Evolutionary conservation across 1,140 invertebrate genomes (phyloP).

Genomic region (Belonocnema kinseyi): DNA sequence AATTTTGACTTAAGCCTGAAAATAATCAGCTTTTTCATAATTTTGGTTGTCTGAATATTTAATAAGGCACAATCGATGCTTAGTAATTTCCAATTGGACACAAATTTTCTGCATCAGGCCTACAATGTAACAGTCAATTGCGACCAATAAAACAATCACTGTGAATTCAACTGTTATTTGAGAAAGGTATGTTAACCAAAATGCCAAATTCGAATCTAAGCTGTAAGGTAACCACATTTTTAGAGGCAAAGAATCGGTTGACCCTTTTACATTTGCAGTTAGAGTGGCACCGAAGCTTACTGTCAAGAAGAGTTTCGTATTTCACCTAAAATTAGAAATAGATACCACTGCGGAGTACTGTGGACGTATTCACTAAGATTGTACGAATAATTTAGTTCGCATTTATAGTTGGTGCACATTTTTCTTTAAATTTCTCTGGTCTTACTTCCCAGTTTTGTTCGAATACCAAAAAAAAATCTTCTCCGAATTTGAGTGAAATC

Average conservation of each 20-base stretch:
- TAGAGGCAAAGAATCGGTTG: background rate
- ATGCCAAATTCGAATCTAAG: background rate
- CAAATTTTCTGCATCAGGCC: conserved; percentile 9
- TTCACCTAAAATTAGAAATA: too few relatives aligned
- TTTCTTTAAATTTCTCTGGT: too few relatives aligned
- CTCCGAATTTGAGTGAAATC: too few relatives aligned
- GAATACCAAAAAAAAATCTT: too few relatives aligned
- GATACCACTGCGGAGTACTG: too few relatives aligned
- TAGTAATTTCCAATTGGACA: conserved; percentile 1
- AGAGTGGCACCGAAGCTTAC: too few relatives aligned
- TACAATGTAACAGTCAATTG: background rate
- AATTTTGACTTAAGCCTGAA: background rate
- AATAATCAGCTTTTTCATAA: background rate
- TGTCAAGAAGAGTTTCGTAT: too few relatives aligned
- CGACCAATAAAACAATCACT: background rate
- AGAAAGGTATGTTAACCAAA: background rate
- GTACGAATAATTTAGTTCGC: too few relatives aligned
- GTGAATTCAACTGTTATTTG: background rate
- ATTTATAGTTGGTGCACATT: too few relatives aligned
- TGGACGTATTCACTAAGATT: too few relatives aligned
- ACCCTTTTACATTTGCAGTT: background rate
- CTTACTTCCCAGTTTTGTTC: too few relatives aligned
- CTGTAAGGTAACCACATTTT: background rate
- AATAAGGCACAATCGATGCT: background rate
- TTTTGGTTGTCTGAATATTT: background rate